Conservation (phyloP, 2,888 invertebrate species). For the Drosophila vallismaia region DNA sequence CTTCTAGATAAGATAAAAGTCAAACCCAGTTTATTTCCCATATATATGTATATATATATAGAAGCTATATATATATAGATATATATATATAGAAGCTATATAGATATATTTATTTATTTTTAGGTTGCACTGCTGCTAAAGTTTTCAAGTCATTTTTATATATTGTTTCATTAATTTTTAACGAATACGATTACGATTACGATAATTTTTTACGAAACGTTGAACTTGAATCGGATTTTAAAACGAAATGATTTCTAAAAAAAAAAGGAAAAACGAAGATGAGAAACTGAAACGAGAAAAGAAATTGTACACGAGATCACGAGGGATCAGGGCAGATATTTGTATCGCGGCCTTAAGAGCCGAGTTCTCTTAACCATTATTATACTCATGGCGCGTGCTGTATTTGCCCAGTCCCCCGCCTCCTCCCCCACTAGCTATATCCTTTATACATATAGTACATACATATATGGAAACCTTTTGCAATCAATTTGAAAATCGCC, state of each 20-base stretch:
- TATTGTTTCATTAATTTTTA: conserved; percentile 14
- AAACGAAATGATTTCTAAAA: conserved; percentile 21
- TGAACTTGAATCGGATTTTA: conserved; percentile 2
- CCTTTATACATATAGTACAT: conserved; percentile 27
- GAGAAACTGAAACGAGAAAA: no score
- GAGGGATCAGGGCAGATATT: neutral
- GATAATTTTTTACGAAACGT: conserved; percentile 13
- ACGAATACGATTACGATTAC: conserved; percentile 23
- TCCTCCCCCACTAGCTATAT: conserved; percentile 22
- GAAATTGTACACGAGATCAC: neutral
- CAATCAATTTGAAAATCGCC: conserved; percentile 45
- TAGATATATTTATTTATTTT: neutral
- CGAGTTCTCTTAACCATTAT: neutral
- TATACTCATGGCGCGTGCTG: conserved; percentile 12
- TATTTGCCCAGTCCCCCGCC: conserved; percentile 1
- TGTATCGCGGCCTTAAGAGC: neutral
- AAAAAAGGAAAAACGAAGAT: no score
- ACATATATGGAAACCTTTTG: conserved; percentile 38
- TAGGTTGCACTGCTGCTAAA: neutral
- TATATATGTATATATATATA: conserved; percentile 5
- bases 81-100: conserved; percentile 6
- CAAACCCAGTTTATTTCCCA: conserved; percentile 22
- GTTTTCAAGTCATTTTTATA: conserved; percentile 3
- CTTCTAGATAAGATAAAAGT: conserved; percentile 35
- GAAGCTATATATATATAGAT: neutral